A percentile compares a stretch with the other conserved stretches of the same genome.
These are phyloP conservation scores for Ciona savignyi DNA, from an alignment of 23 tunicate species.

Conservation along the genomic window DNA sequence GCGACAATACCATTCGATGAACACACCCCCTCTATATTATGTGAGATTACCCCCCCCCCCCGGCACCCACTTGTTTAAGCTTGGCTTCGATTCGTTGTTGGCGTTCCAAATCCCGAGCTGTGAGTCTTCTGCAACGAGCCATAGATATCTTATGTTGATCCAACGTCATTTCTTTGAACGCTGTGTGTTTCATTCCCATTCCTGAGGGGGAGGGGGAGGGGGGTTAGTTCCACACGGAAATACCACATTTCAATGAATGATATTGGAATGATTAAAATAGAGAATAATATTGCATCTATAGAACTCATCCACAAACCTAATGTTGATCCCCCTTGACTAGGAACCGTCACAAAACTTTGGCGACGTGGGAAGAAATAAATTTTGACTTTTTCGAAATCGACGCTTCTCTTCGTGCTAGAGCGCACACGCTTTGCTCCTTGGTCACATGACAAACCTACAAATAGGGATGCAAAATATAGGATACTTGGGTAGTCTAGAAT, in stretches of 20 bases:
- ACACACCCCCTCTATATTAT: too few species aligned
- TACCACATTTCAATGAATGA: neutral
- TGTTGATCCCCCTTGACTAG: conserved; percentile 94
- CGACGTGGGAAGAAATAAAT: conserved; percentile 76
- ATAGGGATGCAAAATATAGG: too few species aligned
- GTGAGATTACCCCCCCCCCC: too few species aligned
- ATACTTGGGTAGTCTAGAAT: too few species aligned
- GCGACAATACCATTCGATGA: too few species aligned
- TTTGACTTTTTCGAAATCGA: conserved; percentile 60
- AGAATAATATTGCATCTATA: neutral
- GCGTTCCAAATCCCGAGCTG: conserved; percentile 15
- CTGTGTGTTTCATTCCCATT: conserved; percentile 55
- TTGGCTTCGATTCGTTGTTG: conserved; percentile 38
- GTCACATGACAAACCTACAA: too few species aligned
- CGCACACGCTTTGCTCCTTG: too few species aligned
- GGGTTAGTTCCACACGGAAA: neutral
- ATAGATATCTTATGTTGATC: conserved; percentile 46
- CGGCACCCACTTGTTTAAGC: conserved; percentile 56
- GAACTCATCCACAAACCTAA: conserved; percentile 40
- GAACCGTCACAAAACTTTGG: conserved; percentile 92
- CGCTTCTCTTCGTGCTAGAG: conserved; percentile 24
- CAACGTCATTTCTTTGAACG: conserved; percentile 44
- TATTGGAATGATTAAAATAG: neutral
- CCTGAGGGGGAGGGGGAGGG: conserved; percentile 40
- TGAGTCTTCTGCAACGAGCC: conserved; percentile 11